Conservation (phyloP, 1,140 invertebrate genomes). For the Uloborus diversus region DNA sequence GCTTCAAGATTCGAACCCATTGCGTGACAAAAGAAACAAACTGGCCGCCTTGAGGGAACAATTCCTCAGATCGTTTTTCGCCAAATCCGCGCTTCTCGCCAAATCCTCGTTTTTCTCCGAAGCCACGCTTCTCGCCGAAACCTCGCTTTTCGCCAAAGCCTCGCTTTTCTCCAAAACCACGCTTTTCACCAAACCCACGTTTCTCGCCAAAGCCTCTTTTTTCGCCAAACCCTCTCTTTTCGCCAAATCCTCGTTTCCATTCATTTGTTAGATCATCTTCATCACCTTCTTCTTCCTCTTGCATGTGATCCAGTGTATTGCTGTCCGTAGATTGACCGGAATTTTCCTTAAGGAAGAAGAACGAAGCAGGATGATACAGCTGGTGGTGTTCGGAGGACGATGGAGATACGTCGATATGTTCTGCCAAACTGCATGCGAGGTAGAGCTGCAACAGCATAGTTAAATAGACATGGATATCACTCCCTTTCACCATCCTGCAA, state of each 20-base stretch:
- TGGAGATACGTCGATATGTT: background rate
- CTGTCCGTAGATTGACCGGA: background rate
- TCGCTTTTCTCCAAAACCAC: constrained; percentile 45
- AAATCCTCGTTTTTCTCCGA: constrained; percentile 48
- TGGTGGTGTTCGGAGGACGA: background rate
- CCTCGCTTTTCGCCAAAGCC: constrained; percentile 40
- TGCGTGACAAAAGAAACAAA: constrained; percentile 21
- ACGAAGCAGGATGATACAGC: background rate
- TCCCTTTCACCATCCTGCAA: background rate
- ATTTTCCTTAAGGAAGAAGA: background rate
- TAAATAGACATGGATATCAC: background rate
- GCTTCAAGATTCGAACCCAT: constrained; percentile 20
- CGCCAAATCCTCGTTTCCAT: background rate
- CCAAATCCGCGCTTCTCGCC: constrained; percentile 54
- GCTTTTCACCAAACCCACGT: constrained; percentile 33
- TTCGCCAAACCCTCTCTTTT: constrained; percentile 25
- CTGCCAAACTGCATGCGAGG: background rate
- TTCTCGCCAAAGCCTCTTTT: constrained; percentile 41
- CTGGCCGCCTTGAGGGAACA: background rate
- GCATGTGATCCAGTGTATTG: background rate
- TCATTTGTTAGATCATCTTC: too few species aligned
- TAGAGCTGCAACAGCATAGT: background rate
- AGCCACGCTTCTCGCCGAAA: constrained; percentile 37
- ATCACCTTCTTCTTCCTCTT: background rate
- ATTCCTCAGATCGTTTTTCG: constrained; percentile 9